Evolutionary conservation across 2,888 invertebrate species (phyloP), one percentile per base, ranked within the genome.

Genomic region (Eilema caniola): DNA sequence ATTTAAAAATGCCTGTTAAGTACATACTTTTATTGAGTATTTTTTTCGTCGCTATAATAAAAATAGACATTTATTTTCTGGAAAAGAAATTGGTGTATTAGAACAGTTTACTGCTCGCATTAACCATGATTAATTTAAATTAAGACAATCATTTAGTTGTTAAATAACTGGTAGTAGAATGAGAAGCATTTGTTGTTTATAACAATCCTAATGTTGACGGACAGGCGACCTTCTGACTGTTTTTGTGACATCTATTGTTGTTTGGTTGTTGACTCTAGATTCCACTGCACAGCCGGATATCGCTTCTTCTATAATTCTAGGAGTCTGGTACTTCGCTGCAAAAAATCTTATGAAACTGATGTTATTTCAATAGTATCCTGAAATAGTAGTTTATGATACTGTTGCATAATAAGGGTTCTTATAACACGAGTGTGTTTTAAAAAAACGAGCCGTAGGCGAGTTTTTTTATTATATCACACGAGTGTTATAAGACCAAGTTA

Each of bases 141-240:
- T n/a, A 65, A 16, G 5, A 41, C 41, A 41, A 47, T 23, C 61
- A 62, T 37, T 24, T 67, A 41, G n/a, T 47, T 67, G 67, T 59
- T 75, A 68, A 69, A 72, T 67, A 77, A 69, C 77, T 73, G 71
- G 69, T 64, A 69, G 67, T 67, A 41, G 16, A 57, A 67, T 60
- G 7, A 20, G 20, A 71, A 61, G 62, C 67, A 56, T 69, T 63
- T 73, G 70, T 57, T 47, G 23, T 31, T 64, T 79, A 37, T 37
- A 12, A 71, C 72, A 75, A 75, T 78, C 71, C 67, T 71, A 76
- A 70, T 74, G 56, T 72, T 41, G 68, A 66, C 69, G 64, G 66
- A 73, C 66, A 66, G 64, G 28, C 69, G 78, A 71, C 83, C 83
- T 83, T 73, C 53, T 10, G 71, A 64, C 16, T 33, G 77, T 82